Evolutionary conservation across 1,140 invertebrate species (phyloP).

Genomic region (Temnothorax longispinosus): DNA sequence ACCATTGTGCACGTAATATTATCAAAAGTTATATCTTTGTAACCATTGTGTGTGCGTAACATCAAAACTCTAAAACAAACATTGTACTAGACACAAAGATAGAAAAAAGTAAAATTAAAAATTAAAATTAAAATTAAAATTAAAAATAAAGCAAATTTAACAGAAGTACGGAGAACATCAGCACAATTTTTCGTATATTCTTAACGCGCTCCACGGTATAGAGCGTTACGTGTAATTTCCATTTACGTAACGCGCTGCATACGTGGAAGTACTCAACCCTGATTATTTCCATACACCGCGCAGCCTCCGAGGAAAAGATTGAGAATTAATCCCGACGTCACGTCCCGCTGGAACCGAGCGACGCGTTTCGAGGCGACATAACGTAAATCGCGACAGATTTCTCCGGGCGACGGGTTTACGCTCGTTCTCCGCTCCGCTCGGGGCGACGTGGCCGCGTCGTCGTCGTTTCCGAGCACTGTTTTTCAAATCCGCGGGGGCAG

Average conservation of each 20-base stretch:
- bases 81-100: neutral
- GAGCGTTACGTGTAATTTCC: conserved; percentile 33
- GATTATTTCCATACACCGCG: conserved; percentile 37
- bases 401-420: conserved; percentile 26
- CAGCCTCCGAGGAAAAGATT: conserved; percentile 19
- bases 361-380: conserved; percentile 31
- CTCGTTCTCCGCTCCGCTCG: conserved; percentile 20
- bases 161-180: neutral
- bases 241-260: conserved; percentile 15
- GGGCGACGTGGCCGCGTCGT: conserved; percentile 10
- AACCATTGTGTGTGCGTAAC: too few species aligned
- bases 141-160: neutral
- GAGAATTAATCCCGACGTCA: conserved; percentile 55
- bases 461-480: conserved; percentile 37
- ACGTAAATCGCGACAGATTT: conserved; percentile 52
- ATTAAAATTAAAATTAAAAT: neutral
- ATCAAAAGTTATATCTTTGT: too few species aligned
- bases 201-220: neutral
- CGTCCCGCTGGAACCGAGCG: conserved; percentile 17
- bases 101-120: neutral
- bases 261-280: neutral
- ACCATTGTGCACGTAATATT: neutral
- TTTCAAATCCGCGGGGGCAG: conserved; percentile 40
- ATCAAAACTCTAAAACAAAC: neutral
- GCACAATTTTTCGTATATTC: neutral